Evolutionary conservation across 2,113 vertebrate species (phyloP), one percentile per base, ranked within the genome.

Genomic region (Sinocyclocheilus anshuiensis): DNA sequence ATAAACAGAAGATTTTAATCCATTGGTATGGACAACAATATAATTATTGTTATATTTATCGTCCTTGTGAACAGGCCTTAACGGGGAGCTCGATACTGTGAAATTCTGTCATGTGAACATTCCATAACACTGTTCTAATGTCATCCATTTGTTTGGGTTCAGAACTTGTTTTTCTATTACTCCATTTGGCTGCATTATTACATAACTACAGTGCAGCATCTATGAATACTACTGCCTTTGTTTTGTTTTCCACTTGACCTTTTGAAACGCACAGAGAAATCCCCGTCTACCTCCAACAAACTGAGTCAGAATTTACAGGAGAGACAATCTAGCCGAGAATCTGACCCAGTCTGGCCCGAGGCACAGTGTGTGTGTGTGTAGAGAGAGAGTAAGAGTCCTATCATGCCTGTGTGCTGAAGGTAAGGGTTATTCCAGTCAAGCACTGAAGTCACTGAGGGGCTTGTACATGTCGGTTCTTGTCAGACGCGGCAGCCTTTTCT

Each of bases 401-500:
- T 88, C 39, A 33, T 83, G 88, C 80, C 57, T 85, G 67, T 75
- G 83, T 55, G 83, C 83, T 85, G 87, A 69, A 84, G 90, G 88
- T 88, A 82, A 84, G 89, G 77, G 69, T 89, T 90, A 29, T 80
- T 80, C 69, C 83, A 77, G 39, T 16, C 71, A 81, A 88, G 89
- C 84, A 77, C 71, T 67, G 53, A 78, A 81, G 86, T 86, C 90
- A 86, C 91, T 86, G 84, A 91, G 87, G 91, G 85, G 50, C 82
- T 86, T 89, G 91, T 90, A 80, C 83, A 87, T 89, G 92, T 91
- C 90, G 86, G 86, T 87, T 89, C 88, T 87, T 85, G 92, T 92
- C 89, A 90, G 84, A 89, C 74, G 74, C 74, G 84, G 86, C 87
- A 87, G 88, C 86, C 89, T 81, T 89, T 84, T 71, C 50, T 74